Evolutionary conservation across 92 coral and sea anemone genomes (phyloP), one percentile per base, ranked within the genome.

Genomic region (Zoanthus sansibaricus): DNA sequence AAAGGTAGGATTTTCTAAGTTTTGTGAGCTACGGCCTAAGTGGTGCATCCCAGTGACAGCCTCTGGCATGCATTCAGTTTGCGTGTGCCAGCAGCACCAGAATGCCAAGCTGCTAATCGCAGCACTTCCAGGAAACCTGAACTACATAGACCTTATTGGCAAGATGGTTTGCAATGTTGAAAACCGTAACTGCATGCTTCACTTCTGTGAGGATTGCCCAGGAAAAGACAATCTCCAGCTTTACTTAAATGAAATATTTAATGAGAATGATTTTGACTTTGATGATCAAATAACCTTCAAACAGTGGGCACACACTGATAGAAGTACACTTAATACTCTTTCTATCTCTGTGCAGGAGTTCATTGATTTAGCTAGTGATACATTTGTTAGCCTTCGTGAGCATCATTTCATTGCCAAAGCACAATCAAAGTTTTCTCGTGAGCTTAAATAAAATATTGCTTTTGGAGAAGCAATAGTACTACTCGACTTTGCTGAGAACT

Each of bases 111-210:
- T 68, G 13, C 17, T 82, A 42, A 14, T 45, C 5, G 61, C 48
- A 61, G 54, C 75, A 7, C 62, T 82, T 45, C 86, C 86, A 47
- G 86, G 77, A 47, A 82, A 67, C 12, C 77, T 68, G 47, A 58
- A 82, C 62, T 42, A 82, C 45, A 68, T 37, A 68, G 55, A 15
- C 77, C 33, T 82, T 21, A 14, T 82, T 17, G 86, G 0, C 5
- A 82, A 82, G 68, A 16, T 82, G 54, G 86, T 68, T 69, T 82
- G 86, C 8, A 58, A n/a, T 82, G 33, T 82, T n/a, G 59, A 71
- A 30, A 58, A 75, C 42, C 11, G 45, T 7, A 47, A 82, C 37
- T 82, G 86, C 46, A 82, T 82, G 86, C 46, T 82, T 45, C 77
- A 82, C 30, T 32, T 54, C 6, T 82, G 86, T 32, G 64, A 67